These are phyloP conservation scores for Eolophus roseicapilla DNA, from an alignment of 2,113 vertebrate genomes.

Conservation along the genomic window DNA sequence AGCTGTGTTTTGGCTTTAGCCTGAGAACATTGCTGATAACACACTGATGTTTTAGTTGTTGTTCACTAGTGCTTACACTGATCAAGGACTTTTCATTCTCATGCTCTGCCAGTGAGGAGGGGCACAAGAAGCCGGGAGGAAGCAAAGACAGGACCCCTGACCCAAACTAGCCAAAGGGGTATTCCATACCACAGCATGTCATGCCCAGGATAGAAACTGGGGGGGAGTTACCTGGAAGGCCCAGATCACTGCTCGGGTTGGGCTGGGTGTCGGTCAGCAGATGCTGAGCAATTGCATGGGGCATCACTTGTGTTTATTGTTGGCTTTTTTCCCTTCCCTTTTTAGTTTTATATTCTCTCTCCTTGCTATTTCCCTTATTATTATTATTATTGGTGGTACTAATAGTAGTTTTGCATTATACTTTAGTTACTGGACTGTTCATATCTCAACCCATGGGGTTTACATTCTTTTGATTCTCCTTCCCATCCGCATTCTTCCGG, in stretches of 20 bases:
- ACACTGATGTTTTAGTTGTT: background rate
- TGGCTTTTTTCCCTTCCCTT: background rate
- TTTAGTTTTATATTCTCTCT: background rate
- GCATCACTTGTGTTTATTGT: background rate
- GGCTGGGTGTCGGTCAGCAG: background rate
- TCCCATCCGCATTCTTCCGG: background rate
- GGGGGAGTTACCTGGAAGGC: background rate
- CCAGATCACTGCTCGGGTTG: rapidly evolving
- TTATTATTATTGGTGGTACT: background rate
- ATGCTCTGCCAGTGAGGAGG: background rate
- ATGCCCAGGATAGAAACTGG: background rate
- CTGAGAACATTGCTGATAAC: background rate
- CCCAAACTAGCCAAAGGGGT: background rate
- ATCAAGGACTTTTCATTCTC: background rate
- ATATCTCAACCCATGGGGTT: background rate
- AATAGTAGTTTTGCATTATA: background rate
- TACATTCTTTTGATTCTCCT: background rate
- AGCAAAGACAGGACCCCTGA: background rate
- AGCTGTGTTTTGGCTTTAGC: background rate
- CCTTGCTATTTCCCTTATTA: background rate
- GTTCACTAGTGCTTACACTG: background rate
- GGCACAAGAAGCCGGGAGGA: background rate
- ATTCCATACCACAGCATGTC: background rate
- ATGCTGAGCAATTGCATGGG: background rate
- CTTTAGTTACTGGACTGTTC: background rate